Base-by-base conservation (phyloP, 1,140 invertebrate species). In the Parasteatoda tepidariorum region DNA sequence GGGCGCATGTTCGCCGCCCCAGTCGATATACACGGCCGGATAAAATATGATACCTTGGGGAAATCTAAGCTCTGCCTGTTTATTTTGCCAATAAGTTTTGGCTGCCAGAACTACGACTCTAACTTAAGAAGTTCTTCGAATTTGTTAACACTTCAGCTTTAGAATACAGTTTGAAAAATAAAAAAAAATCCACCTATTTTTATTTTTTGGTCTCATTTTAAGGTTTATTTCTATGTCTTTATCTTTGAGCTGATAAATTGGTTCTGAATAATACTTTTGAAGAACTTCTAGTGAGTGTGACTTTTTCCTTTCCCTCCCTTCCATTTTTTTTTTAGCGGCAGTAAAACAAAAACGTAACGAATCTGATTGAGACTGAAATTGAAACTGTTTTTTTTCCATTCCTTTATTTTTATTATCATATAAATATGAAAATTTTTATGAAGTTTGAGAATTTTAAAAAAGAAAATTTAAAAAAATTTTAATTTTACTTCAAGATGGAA, bases 31-130 rank as follows among this genome's bases (percentile, higher is more conserved):
- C 13, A 57, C 41, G 64, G 41, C 66, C 28, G 70, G 41, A 81
- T 81, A 81, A 81, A 68, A 70, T 81, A 81, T 70, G 76, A 81
- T 67, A 55, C 76, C 76, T 59, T 68, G 24, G 76, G 76, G 76
- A 81, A 81, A 81, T 81, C 76, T 67, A 61, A 68, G 76, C 66
- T 81, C 54, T 81, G 61, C 76, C 76, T 70, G 66, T 81, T n/a
- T 81, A 81, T 70, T 70, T 76, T 76, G 74, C 74, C 74, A 76
- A 76, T 76, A 76, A 76, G 74, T 81, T 81, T 81, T 15, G 38
- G 31, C 76, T 68, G 61, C 62, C 74, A 76, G 24, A 62, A 26
- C 57, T 54, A 66, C 41, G 64, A 38, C 48, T 68, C 24, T 30
- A 61, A 70, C 41, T 81, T 81, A 81, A 81, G 76, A 68, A 81